Evolutionary conservation across 2,888 invertebrate genomes (phyloP), one percentile per base, ranked within the genome.

Genomic region (Galeruca laticollis): DNA sequence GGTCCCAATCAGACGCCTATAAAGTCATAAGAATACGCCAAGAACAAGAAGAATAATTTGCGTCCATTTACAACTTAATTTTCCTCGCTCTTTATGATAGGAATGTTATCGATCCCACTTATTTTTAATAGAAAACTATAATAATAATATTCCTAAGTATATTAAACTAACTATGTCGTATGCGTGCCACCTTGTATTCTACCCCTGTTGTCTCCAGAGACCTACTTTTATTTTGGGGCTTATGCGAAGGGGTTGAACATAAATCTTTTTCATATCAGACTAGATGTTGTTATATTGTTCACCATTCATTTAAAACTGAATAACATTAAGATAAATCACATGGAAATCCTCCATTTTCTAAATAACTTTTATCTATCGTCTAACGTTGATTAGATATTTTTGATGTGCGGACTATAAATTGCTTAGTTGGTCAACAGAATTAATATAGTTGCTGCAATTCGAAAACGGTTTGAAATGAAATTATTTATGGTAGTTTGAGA

Each of bases 241-340:
- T 60, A 59, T 68, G 59, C 64, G 52, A 73, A 72, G 74, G 74
- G 72, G 72, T 72, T 68, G 60, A 70, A 65, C 65, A 63, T 68
- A 71, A 71, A 71, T 73, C 66, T 60, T 37, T 51, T 31, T 59
- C 69, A 65, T 68, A 72, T 72, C 72, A 52, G 60, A 40, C 69
- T 40, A 40, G 40, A 37, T 61, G 61, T 61, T 62, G 33, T 60
- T 62, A 37, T 62, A 52, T 15, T 62, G 62, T 62, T 62, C 62
- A 62, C 52, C 68, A 67, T 77, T 74, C 69, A 70, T 74, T 70
- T 73, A 71, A 69, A 70, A 68, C 73, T 57, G 75, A 75, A 76
- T 75, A 76, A 70, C 64, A 75, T 75, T 76, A 74, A 74, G 72
- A 75, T 73, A 72, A 70, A 70, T 63, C 64, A 49, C 62, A 62